These are phyloP conservation scores for Hirtodrosophila duncani DNA, from an alignment of 2,888 invertebrate genomes.

Conservation along the genomic window DNA sequence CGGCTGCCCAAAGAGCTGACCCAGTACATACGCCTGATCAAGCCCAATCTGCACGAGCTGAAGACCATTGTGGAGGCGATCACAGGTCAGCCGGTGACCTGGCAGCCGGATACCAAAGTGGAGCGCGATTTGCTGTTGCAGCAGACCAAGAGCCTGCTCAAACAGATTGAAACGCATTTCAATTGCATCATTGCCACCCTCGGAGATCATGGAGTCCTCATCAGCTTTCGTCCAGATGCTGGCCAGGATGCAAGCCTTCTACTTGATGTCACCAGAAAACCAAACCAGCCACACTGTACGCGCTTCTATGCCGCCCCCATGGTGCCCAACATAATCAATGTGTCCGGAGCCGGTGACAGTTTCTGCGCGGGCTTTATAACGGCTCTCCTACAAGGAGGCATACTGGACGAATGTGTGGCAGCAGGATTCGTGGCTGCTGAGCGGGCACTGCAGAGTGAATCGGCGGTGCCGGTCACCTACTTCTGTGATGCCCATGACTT, in stretches of 20 bases:
- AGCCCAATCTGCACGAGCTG: slow-evolving; percentile 90
- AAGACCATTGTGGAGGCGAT: slow-evolving; percentile 82
- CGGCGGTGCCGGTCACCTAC: slow-evolving; percentile 81
- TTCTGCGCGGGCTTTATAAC: slow-evolving; percentile 85
- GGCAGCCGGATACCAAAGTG: slow-evolving; percentile 22
- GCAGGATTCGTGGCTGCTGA: slow-evolving; percentile 83
- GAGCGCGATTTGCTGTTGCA: slow-evolving; percentile 37
- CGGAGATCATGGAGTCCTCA: slow-evolving; percentile 81
- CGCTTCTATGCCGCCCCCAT: slow-evolving; percentile 61
- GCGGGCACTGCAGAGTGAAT: slow-evolving; percentile 80
- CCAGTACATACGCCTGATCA: slow-evolving; percentile 80
- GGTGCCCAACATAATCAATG: slow-evolving; percentile 81
- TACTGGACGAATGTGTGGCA: slow-evolving; percentile 81
- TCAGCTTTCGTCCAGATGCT: slow-evolving; percentile 70
- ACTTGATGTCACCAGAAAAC: slow-evolving; percentile 49
- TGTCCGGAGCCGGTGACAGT: slow-evolving; percentile 91
- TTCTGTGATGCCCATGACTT: slow-evolving; percentile 50
- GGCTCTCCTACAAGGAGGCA: slow-evolving; percentile 80
- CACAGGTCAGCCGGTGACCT: slow-evolving; percentile 35
- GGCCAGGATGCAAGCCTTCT: slow-evolving; percentile 21
- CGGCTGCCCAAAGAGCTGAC: slow-evolving; percentile 53
- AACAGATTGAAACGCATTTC: slow-evolving; percentile 79
- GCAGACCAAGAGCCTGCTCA: slow-evolving; percentile 72
- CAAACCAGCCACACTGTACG: slow-evolving; percentile 24
- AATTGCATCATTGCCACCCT: slow-evolving; percentile 83